These are phyloP conservation scores for Asbolus verrucosus DNA, from an alignment of 1,140 invertebrate species.

Conservation along the genomic window DNA sequence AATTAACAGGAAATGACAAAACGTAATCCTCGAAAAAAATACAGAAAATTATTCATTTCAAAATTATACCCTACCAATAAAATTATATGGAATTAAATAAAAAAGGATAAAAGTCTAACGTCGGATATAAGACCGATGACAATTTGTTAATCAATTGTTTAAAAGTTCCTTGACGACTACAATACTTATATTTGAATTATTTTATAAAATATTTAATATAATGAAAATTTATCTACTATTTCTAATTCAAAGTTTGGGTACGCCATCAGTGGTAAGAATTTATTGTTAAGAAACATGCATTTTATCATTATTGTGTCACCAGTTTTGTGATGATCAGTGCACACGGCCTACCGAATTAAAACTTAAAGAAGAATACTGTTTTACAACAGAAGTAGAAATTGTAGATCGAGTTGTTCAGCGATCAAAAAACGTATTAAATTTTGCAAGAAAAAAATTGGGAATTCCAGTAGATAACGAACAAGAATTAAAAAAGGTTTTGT, in stretches of 20 bases:
- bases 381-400: slow-evolving; percentile 51
- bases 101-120: neutral
- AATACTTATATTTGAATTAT: too few species aligned
- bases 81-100: slow-evolving; percentile 27
- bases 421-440: slow-evolving; percentile 56
- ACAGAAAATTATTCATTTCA: neutral
- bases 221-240: neutral
- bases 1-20: neutral
- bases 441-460: slow-evolving; percentile 58
- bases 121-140: neutral
- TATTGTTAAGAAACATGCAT: neutral
- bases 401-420: slow-evolving; percentile 52
- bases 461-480: slow-evolving; percentile 48
- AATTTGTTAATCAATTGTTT: slow-evolving; percentile 20
- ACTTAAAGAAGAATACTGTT: slow-evolving; percentile 54
- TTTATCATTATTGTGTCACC: neutral
- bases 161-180: too few species aligned
- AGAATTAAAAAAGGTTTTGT: slow-evolving; percentile 51
- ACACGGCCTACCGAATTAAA: slow-evolving; percentile 47
- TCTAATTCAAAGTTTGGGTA: too few species aligned
- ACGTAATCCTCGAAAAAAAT: neutral
- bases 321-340: slow-evolving; percentile 41
- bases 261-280: neutral
- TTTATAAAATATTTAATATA: neutral
- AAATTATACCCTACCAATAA: slow-evolving; percentile 26